Evolutionary conservation across 2,888 invertebrate species (phyloP).

Genomic region (Ametastegia equiseti): DNA sequence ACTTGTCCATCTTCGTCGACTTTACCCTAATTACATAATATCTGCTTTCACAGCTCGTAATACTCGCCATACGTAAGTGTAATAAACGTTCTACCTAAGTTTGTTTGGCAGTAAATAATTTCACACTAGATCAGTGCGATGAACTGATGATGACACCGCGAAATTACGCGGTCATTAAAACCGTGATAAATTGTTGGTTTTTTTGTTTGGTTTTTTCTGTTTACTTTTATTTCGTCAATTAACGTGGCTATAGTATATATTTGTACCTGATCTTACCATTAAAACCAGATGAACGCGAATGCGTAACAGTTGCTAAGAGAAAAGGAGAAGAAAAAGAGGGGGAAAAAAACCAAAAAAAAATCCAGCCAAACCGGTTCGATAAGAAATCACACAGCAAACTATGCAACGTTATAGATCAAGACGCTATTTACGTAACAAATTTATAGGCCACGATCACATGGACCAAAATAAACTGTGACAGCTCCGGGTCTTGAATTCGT

Average conservation of each 20-base stretch:
- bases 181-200: not conserved
- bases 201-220: not conserved
- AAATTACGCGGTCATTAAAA: slow-evolving; percentile 7
- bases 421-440: not conserved
- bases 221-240: not conserved
- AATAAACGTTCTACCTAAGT: not conserved
- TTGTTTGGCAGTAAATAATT: not conserved
- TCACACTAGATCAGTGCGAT: not conserved
- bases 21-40: not conserved
- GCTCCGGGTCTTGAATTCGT: too few species aligned
- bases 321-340: not conserved
- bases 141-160: not conserved
- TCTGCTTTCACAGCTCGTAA: not conserved
- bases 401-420: slow-evolving; percentile 6
- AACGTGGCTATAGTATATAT: not conserved
- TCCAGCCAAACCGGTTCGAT: slow-evolving; percentile 30
- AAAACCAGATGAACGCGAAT: not conserved
- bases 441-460: not conserved
- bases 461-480: not conserved
- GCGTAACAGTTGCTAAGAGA: slow-evolving; percentile 9
- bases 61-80: not conserved
- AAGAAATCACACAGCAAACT: not conserved
- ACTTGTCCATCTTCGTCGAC: too few species aligned
- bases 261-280: not conserved
- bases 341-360: not conserved